Evolutionary conservation across 2,888 invertebrate species (phyloP), one percentile per base, ranked within the genome.

Genomic region (Chirona hameri): DNA sequence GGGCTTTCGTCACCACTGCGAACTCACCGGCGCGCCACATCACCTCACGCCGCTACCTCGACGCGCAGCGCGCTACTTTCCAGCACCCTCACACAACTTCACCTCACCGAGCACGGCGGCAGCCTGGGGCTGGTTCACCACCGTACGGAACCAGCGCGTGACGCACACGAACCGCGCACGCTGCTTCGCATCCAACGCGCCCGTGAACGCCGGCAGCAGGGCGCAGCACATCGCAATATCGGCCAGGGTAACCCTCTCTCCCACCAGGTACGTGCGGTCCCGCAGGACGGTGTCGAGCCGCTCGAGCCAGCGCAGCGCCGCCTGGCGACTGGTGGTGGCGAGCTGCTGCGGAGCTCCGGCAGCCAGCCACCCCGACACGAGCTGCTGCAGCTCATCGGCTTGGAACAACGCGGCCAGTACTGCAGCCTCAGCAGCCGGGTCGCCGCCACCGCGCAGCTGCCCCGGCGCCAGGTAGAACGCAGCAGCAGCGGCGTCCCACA

Each of bases 141-240:
- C 86, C 14, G 89, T 89, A 81, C 86, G 86, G 85, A 89, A 89
- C 90, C 89, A 90, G 82, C 89, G 87, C 24, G 86, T 87, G 10
- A 89, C 84, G 84, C 88, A 88, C 27, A 84, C 83, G 83, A 87
- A 87, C n/a, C 86, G 86, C 79, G 86, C 86, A 83, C 87, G 86
- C 10, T 82, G 84, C 29, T 85, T 83, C 3, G 84, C 81, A 84
- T 87, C 86, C 29, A 89, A 85, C 48, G 86, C 86, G 80, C 86
- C 83, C 84, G 87, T 86, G 84, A 87, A 89, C 46, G 88, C 86
- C 21, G 89, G 88, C 72, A 88, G 76, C 29, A 89, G 84, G 10
- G 85, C 82, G 79, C 85, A 84, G 83, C 88, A 88, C 29, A 89
- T 84, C 24, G 86, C 85, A 57, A 90, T 85, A 86, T 90, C 90